Evolutionary conservation across 2,797 vertebrate species (phyloP).

Genomic region (Synanceia verrucosa): DNA sequence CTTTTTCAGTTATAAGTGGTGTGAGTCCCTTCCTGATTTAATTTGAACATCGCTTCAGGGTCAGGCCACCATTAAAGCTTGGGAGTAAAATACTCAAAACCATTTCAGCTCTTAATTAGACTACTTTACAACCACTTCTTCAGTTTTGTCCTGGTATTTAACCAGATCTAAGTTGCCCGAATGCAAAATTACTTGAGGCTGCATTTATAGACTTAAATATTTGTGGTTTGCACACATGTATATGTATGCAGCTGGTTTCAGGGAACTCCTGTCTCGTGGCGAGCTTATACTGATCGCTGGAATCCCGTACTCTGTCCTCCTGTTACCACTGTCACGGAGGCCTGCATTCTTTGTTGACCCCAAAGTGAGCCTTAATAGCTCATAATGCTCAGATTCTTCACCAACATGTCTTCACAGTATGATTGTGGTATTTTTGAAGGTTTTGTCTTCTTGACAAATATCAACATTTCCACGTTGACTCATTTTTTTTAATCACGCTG

Average conservation of each 20-base stretch:
- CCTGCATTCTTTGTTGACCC: conserved; percentile 36
- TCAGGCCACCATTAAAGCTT: conserved; percentile 3
- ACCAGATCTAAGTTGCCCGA: conserved; percentile 17
- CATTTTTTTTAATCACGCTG: conserved; percentile 6
- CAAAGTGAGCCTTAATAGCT: conserved; percentile 33
- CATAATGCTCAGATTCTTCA: conserved; percentile 6
- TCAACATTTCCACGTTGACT: conserved; percentile 21
- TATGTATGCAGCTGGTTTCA: conserved; percentile 30
- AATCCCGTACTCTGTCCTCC: conserved; percentile 9
- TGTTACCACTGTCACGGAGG: conserved; percentile 33
- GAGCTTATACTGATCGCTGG: background rate
- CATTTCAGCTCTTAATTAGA: conserved; percentile 38
- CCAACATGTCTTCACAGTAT: conserved; percentile 6
- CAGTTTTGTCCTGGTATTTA: background rate
- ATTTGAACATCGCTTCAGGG: conserved; percentile 12
- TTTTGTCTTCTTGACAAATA: conserved; percentile 33
- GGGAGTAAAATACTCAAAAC: conserved; percentile 18
- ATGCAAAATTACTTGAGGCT: conserved; percentile 12
- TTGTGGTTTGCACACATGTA: conserved; percentile 38
- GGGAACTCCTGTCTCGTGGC: conserved; percentile 31
- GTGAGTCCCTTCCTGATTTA: conserved; percentile 11
- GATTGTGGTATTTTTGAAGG: conserved; percentile 36
- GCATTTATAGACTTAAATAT: conserved; percentile 30
- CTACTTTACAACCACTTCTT: conserved; percentile 37
- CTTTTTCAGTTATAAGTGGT: conserved; percentile 12